Base-by-base conservation (phyloP, 23 tunicate genomes). In the Halocynthia roretzi region DNA sequence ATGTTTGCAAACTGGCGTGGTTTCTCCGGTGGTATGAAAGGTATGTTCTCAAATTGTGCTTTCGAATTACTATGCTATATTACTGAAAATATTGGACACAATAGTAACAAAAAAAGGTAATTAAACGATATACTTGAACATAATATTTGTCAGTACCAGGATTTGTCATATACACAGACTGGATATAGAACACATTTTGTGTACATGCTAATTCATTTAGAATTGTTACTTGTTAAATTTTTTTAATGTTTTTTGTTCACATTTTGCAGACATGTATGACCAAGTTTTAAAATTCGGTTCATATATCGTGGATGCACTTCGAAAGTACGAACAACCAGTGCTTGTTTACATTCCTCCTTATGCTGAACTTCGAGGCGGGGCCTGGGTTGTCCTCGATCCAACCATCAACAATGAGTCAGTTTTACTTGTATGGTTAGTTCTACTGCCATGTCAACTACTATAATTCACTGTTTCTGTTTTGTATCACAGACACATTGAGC, bases 1-100 rank as follows among this genome's bases (percentile, higher is more conserved):
- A 96, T 96, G 96, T 89, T 96, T 60, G 99, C 99, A 23, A 96
- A 96, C 66, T 96, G 99, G 97, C 78, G 99, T 44, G 99, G 99
- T 11, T 95, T 95, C 77, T 95, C 99, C 7, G 99, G 99, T 23
- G 99, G 99, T 80, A 95, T 95, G 99, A 95, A 95, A 85, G 99
- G 95, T 85, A 49, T 48, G 76, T 6, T 49, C 15, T 14, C 15
- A 58, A 58, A 14, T n/a, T n/a, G n/a, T n/a, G n/a, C n/a, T n/a
- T n/a, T n/a, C n/a, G n/a, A n/a, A n/a, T 31, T 31, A 31, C 44
- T 31, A 0, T 31, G 4, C 44, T 31, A 31, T 31, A 31, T 31
- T 4, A 31, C 44, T 31, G 44, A 31, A 31, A 31, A 31, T 31
- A 31, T 31, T 31, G 44, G 44, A 31, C 44, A 31, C 44, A 31